phyloP scores from a whole-genome alignment of 2,113 vertebrate species.

The Peromyscus polionotus region DNA sequence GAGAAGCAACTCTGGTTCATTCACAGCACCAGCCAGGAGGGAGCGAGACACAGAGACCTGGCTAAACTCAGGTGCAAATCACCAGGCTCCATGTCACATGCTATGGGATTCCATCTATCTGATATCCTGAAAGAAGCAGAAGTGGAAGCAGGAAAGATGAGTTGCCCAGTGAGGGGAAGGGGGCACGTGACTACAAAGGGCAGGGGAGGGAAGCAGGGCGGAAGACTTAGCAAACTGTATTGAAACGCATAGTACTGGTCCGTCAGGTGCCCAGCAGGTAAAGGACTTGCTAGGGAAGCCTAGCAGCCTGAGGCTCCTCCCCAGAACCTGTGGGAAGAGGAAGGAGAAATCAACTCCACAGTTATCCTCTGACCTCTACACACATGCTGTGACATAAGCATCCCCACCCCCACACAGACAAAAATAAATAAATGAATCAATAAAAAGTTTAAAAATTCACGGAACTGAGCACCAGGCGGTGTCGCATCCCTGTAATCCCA shows the following conservation, averaged over 20 bases:
- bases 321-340: not conserved
- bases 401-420: not conserved
- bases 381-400: not conserved
- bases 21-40: too few species aligned
- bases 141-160: not conserved
- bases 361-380: not conserved
- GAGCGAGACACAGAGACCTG: not conserved
- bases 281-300: not conserved
- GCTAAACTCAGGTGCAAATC: too few species aligned
- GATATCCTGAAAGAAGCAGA: not conserved
- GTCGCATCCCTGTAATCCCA: not conserved
- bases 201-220: not conserved
- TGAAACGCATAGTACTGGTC: not conserved
- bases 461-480: not conserved
- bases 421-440: not conserved
- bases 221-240: not conserved
- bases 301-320: not conserved
- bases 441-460: not conserved
- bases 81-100: not conserved
- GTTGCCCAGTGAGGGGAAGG: not conserved
- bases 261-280: not conserved
- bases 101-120: not conserved
- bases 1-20: not conserved
- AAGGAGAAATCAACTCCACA: not conserved
- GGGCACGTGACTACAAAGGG: not conserved